These are phyloP conservation scores for Microctonus hyperodae DNA, from an alignment of 2,888 invertebrate species.

Conservation along the genomic window DNA sequence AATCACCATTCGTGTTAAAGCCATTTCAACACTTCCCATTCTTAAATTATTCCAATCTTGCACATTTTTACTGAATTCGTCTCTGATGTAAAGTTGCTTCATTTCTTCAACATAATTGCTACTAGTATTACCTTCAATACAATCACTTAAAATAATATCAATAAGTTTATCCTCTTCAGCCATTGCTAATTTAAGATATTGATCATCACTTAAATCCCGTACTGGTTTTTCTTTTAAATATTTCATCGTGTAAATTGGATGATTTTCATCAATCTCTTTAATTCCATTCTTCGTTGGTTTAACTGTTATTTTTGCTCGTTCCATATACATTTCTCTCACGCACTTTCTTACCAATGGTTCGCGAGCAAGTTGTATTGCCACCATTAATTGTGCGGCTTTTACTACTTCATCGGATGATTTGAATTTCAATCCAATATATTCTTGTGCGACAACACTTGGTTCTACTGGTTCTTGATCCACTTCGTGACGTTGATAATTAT, in stretches of 20 bases:
- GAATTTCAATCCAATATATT: conserved; percentile 65
- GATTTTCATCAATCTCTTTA: conserved; percentile 95
- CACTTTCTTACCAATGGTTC: conserved; percentile 89
- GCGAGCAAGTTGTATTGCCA: conserved; percentile 90
- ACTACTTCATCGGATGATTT: conserved; percentile 80
- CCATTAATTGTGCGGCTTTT: conserved; percentile 92
- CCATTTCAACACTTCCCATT: conserved; percentile 86
- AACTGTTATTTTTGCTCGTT: conserved; percentile 83
- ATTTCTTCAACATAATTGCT: conserved; percentile 87
- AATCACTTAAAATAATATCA: conserved; percentile 76
- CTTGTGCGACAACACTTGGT: conserved; percentile 82
- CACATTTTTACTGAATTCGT: conserved; percentile 92
- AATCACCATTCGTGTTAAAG: conserved; percentile 85
- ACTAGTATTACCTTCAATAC: conserved; percentile 80
- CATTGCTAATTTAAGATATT: conserved; percentile 83
- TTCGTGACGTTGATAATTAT: conserved; percentile 94
- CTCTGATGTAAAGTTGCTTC: conserved; percentile 85
- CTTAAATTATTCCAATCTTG: conserved; percentile 96
- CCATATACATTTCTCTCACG: conserved; percentile 86
- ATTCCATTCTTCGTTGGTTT: conserved; percentile 88
- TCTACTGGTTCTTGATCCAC: conserved; percentile 91
- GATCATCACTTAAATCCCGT: conserved; percentile 85
- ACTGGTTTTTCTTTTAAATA: conserved; percentile 94
- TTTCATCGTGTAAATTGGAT: conserved; percentile 86
- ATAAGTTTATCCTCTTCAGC: conserved; percentile 85